Percentiles rank a stretch among this genome's conserved stretches.
Evolutionary conservation across 2,113 vertebrate genomes (phyloP).

Genomic region (Rhadina sibilatrix): DNA sequence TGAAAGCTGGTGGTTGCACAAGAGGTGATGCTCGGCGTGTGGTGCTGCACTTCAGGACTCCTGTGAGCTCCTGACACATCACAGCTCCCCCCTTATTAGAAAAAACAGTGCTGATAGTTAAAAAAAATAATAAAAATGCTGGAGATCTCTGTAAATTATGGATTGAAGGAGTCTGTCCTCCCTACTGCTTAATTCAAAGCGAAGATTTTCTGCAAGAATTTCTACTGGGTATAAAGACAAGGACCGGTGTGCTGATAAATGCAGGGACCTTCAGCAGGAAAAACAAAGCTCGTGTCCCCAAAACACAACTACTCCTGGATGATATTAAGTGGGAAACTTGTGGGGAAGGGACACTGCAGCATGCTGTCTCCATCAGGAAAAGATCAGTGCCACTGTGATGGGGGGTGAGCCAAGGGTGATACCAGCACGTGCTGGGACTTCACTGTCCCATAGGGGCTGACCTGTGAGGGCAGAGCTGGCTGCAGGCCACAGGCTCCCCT

Average conservation of each 20-base stretch:
- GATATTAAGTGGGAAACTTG: background rate
- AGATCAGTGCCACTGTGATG: fast-evolving
- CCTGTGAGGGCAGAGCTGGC: background rate
- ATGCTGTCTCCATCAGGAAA: background rate
- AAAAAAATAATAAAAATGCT: background rate
- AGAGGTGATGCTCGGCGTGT: fast-evolving
- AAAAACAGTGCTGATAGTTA: background rate
- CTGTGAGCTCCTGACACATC: background rate
- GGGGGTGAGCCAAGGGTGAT: background rate
- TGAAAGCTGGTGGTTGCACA: background rate
- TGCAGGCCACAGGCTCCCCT: background rate
- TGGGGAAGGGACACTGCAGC: background rate
- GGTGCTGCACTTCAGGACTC: fast-evolving
- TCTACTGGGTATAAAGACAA: background rate
- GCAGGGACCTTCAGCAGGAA: background rate
- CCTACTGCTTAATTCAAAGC: fast-evolving
- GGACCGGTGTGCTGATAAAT: fast-evolving
- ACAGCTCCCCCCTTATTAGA: background rate
- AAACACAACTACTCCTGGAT: background rate
- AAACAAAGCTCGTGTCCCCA: background rate
- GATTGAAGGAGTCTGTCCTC: background rate
- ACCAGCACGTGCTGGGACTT: background rate
- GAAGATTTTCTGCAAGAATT: background rate
- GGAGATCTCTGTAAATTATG: background rate
- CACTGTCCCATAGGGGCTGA: background rate